These are phyloP conservation scores for Paragorgia papillata DNA, from an alignment of 92 coral and sea anemone genomes.

Conservation along the genomic window DNA sequence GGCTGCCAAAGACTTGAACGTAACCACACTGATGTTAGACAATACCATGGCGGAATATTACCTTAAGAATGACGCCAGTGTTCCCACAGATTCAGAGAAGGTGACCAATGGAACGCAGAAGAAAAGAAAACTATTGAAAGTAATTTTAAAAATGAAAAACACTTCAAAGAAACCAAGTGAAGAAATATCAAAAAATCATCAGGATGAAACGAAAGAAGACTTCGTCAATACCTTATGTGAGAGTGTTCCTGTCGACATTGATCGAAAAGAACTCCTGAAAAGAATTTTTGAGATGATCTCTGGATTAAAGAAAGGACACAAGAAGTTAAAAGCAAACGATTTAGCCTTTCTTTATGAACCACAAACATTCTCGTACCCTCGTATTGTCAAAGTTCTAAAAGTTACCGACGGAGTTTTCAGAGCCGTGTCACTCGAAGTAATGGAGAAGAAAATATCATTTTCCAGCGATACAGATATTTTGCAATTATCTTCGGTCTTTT, in stretches of 20 bases:
- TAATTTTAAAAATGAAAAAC: constrained; percentile 2
- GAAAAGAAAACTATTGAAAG: not conserved
- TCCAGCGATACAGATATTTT: not conserved
- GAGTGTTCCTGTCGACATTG: not conserved
- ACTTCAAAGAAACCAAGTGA: not conserved
- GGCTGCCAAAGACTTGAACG: not conserved
- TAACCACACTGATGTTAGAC: not conserved
- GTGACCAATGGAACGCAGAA: not conserved
- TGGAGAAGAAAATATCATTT: not conserved
- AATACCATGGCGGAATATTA: not conserved
- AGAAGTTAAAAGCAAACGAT: not conserved
- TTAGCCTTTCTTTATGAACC: not conserved
- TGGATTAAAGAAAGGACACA: not conserved
- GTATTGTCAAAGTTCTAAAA: not conserved
- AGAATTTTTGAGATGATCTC: not conserved
- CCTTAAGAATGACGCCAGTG: not conserved
- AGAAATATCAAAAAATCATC: not conserved
- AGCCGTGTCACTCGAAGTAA: not conserved
- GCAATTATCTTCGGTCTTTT: not conserved
- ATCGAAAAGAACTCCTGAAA: not conserved
- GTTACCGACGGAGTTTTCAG: not conserved
- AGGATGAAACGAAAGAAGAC: not conserved
- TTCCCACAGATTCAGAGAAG: not conserved
- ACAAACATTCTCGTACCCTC: not conserved
- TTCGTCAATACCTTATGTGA: not conserved